Evolutionary conservation across 1,140 invertebrate species (phyloP), one percentile per base, ranked within the genome.

Genomic region (Aphelenchoides fujianensis): DNA sequence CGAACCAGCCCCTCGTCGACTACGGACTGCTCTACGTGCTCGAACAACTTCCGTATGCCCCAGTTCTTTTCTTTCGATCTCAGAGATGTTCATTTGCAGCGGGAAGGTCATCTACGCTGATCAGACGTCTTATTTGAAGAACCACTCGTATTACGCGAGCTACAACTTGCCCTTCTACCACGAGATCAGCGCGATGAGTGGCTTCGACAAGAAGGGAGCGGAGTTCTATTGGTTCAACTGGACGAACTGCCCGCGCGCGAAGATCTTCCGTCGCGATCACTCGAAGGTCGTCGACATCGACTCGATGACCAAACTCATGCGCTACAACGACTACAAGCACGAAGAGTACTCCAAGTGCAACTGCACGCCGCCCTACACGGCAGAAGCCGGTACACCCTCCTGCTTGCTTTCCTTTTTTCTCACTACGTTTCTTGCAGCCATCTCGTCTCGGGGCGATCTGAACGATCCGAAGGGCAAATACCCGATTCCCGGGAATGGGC

Each of bases 141-240:
- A 88, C 34, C 88, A 89, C 66, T 87, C 88, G 0, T 93, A 91
- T 76, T 91, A 91, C 89, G 88, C 91, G 57, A 90, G 89, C 62
- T 91, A 91, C 79, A 94, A 94, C 75, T 85, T 90, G 71, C 91
- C 92, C 36, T 90, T 90, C 79, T 91, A 90, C 82, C 74, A 88
- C 68, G 89, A 90, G 73, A 89, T 90, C 81, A 86, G 87, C 83
- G 85, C 89, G 82, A 82, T 88, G 19, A 88, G 89, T 79, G 88
- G 88, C 12, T 76, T 86, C 62, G 71, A 76, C 27, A 68, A 67
- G 28, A 75, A 83, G 67, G 77, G 54, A 34, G 54, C 70, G 34
- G 66, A 81, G 31, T 81, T 83, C 67, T 67, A 91, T 79, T 91
- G 89, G 89, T 91, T 90, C 80, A 87, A 87, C 0, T 90, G 90